A percentile compares a stretch with the other conserved stretches of the same genome.
Conservation (phyloP, 2,888 invertebrate genomes). For the Eueremaeus valkanovi region DNA sequence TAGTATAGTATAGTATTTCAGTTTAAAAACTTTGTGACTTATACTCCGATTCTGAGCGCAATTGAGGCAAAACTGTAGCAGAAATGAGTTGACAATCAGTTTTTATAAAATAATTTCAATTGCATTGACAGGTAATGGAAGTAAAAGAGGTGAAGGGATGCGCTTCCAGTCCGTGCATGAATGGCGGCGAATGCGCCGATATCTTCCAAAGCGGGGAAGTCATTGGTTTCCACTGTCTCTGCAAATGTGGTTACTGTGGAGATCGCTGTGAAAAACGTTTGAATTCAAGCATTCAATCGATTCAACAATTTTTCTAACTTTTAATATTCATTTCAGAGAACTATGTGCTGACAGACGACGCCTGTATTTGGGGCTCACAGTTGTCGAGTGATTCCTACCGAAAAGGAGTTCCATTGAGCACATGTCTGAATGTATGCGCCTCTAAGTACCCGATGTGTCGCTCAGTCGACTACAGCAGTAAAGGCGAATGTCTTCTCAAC, state of each 20-base stretch:
- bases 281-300: not conserved
- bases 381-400: not conserved
- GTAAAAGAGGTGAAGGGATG: conserved; percentile 2
- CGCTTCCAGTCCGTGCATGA: not conserved
- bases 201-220: not conserved
- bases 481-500: conserved; percentile 5
- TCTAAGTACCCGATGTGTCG: conserved; percentile 7
- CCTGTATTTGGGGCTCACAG: conserved; percentile 2
- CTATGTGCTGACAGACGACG: not conserved
- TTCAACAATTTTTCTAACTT: no score
- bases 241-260: conserved; percentile 15
- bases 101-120: no score
- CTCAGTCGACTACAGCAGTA: not conserved
- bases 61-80: no score
- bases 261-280: not conserved
- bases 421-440: not conserved
- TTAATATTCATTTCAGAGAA: not conserved
- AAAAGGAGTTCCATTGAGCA: not conserved
- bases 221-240: conserved; percentile 2
- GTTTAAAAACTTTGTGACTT: no score
- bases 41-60: no score
- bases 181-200: conserved; percentile 7
- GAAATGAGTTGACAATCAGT: no score
- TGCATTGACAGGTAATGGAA: not conserved
- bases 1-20: no score